Percentiles rank a stretch among this genome's conserved stretches.
Evolutionary conservation across 2,113 vertebrate genomes (phyloP).

Genomic region (Anarhynchus alexandrinus): DNA sequence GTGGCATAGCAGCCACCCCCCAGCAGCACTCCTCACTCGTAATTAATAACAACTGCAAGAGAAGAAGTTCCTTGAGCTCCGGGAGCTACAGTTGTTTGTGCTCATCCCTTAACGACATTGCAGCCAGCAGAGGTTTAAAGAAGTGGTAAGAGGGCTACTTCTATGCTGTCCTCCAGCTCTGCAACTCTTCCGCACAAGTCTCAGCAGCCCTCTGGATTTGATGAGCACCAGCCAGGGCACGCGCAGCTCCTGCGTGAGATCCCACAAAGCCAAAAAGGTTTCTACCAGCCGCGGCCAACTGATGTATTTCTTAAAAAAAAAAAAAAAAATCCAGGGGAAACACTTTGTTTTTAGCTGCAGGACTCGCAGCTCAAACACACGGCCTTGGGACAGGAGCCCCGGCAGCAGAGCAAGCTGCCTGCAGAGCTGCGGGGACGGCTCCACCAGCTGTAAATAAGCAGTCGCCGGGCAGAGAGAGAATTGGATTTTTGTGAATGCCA

Average conservation of each 20-base stretch:
- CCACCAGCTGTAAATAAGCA: background rate
- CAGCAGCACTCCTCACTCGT: fast-evolving
- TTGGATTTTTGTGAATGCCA: slow-evolving; percentile 15
- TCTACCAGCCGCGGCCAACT: background rate
- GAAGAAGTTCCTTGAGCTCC: background rate
- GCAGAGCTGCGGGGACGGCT: background rate
- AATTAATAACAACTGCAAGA: background rate
- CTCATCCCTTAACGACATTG: background rate
- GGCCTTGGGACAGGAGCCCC: background rate
- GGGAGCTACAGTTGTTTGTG: background rate
- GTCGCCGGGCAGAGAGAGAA: background rate
- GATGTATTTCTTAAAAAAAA: background rate
- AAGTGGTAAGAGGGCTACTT: background rate
- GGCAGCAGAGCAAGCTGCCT: background rate
- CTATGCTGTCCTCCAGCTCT: background rate
- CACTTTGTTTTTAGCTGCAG: background rate
- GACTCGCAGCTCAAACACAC: background rate
- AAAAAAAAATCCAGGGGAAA: background rate
- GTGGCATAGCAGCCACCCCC: background rate
- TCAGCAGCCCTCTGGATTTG: background rate
- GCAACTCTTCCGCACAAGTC: background rate
- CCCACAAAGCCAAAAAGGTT: background rate
- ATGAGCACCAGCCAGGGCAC: background rate
- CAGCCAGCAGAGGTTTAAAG: background rate
- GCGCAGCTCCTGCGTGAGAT: background rate